A percentile compares a stretch with the other conserved stretches of the same genome.
Conservation (phyloP, 2,797 vertebrate species). For the Siniperca undulata region DNA sequence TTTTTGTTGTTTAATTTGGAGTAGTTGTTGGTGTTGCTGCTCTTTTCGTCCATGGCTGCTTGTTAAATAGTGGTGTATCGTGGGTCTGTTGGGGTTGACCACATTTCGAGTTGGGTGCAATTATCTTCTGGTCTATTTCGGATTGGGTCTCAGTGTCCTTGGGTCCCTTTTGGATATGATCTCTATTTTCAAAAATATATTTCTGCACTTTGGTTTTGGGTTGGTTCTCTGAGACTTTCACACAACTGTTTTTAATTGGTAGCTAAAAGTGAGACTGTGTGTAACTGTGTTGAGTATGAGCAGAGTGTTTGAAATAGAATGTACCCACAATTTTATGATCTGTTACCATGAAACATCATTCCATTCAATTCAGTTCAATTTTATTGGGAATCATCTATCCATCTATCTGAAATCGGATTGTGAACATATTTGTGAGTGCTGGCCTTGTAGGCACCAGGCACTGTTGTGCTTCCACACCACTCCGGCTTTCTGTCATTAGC, state of each 20-base stretch:
- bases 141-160: slow-evolving; percentile 5
- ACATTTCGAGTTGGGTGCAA: background rate
- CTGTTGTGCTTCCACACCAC: slow-evolving; percentile 77
- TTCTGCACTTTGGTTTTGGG: background rate
- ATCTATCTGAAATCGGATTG: slow-evolving; percentile 60
- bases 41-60: background rate
- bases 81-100: background rate
- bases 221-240: slow-evolving; percentile 8
- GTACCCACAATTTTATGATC: slow-evolving; percentile 16
- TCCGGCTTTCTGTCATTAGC: slow-evolving; percentile 84
- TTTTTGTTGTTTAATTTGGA: background rate
- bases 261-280: slow-evolving; percentile 12
- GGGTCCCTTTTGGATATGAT: slow-evolving; percentile 17
- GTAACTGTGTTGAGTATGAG: background rate
- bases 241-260: slow-evolving; percentile 30
- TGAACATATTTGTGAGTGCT: slow-evolving; percentile 68
- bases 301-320: slow-evolving; percentile 35
- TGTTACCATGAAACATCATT: slow-evolving; percentile 20
- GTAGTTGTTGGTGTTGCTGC: background rate
- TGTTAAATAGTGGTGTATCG: background rate
- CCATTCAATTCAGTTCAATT: too few species aligned
- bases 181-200: slow-evolving; percentile 23
- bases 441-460: slow-evolving; percentile 68
- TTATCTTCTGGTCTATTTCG: slow-evolving; percentile 14
- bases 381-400: slow-evolving; percentile 40